A percentile compares a stretch with the other conserved stretches of the same genome.
phyloP scores from a whole-genome alignment of 2,113 vertebrate species.

The Melozone crissalis region DNA sequence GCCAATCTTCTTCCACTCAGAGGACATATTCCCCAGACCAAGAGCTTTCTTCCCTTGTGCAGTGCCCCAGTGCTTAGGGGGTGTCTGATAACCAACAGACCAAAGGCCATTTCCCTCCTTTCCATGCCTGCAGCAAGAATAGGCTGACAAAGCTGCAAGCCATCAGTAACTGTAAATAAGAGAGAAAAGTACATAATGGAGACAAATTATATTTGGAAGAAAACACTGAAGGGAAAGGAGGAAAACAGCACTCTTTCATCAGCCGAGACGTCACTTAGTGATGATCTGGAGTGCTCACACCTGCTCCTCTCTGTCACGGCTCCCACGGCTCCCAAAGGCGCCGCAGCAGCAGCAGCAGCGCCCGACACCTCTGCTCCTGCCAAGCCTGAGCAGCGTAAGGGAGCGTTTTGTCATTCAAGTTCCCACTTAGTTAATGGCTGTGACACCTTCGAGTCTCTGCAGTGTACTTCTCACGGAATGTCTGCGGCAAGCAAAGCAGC shows the following conservation, averaged over 20 bases:
- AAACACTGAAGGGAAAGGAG: conserved; percentile 3
- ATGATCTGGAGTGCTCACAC: conserved; percentile 45
- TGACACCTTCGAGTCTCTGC: neutral
- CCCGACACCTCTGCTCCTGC: conserved; percentile 1
- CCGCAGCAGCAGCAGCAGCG: conserved; percentile 16
- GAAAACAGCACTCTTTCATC: conserved; percentile 8
- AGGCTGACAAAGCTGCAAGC: neutral
- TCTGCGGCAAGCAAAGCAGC: neutral
- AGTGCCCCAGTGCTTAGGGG: neutral
- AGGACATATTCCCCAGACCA: rapidly evolving
- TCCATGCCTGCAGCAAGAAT: neutral
- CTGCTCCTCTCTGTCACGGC: neutral
- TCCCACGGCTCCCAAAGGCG: neutral
- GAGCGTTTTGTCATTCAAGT: neutral
- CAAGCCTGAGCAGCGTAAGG: neutral
- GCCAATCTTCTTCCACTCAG: neutral
- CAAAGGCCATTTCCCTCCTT: neutral
- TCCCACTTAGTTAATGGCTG: neutral
- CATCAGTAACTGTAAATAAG: neutral
- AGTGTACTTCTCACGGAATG: neutral
- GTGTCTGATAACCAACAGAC: neutral
- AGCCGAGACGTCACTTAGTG: conserved; percentile 31
- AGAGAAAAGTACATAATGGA: conserved; percentile 1
- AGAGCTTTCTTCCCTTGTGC: neutral
- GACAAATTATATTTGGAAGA: conserved; percentile 38